These are phyloP conservation scores for Bombus consobrinus DNA, from an alignment of 1,140 invertebrate genomes.

Conservation along the genomic window DNA sequence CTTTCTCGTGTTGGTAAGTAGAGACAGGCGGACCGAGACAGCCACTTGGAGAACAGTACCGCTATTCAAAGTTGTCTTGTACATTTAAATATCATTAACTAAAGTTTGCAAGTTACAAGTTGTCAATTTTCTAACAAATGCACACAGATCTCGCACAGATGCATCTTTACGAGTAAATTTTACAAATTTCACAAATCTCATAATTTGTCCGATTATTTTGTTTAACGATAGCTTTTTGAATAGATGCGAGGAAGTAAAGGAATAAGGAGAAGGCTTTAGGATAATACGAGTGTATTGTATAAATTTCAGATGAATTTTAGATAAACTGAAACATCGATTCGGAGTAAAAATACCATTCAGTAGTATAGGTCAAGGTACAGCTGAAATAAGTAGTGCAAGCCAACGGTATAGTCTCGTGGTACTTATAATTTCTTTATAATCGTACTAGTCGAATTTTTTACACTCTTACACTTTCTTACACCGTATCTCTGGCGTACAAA, in stretches of 20 bases:
- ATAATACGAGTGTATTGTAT: neutral
- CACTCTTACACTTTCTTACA: neutral
- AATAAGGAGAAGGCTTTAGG: neutral
- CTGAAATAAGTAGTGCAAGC: neutral
- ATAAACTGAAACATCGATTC: neutral
- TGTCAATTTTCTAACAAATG: neutral
- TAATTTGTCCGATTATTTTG: neutral
- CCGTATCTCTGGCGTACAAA: neutral
- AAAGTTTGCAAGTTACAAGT: neutral
- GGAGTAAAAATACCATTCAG: neutral
- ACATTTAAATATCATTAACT: neutral
- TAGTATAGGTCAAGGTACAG: neutral
- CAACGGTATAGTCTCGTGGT: neutral
- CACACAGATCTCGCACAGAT: neutral
- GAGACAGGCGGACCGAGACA: conserved; percentile 7
- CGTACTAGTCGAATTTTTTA: neutral
- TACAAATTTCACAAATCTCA: too few relatives aligned
- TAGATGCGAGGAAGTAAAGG: neutral
- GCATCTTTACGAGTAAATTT: neutral
- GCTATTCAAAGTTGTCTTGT: neutral
- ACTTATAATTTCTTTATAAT: neutral
- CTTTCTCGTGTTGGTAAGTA: neutral
- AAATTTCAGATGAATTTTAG: neutral
- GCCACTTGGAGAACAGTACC: neutral
- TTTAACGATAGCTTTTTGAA: neutral